Evolutionary conservation across 2,113 vertebrate species (phyloP), one percentile per base, ranked within the genome.

Genomic region (Sarotherodon lohbergeri): DNA sequence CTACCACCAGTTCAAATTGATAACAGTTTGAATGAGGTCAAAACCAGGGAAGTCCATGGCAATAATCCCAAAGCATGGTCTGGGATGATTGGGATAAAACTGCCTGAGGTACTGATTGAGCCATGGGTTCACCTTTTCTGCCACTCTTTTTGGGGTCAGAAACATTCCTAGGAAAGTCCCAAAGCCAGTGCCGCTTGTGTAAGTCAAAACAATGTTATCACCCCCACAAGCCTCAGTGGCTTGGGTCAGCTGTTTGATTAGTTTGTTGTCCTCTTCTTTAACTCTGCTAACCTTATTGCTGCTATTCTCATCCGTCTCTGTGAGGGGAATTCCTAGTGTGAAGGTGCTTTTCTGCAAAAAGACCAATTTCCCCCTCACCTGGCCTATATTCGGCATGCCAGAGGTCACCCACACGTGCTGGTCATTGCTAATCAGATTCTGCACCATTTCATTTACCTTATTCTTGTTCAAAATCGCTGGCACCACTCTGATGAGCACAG

Each of bases 41-140:
- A 95, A 2, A 2, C 96, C 94, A 0, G 97, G 96, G 88, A 96
- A 97, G 87, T 97, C 96, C 96, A 96, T 95, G 71, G 97, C 96
- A 66, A 97, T 88, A 56, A 97, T 88, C 0, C 96, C 97, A 89
- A 96, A 96, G 91, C 96, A 94, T 39, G 92, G n/a, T 0, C 83
- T 86, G 86, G 88, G 91, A 2, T 89, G 83, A 1, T 84, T 24
- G 3, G 85, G 61, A 80, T 46, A 68, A 61, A 85, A 88, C 82
- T 84, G 86, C 12, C 76, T 68, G 16, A 97, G 86, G 89, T 96
- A 93, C 55, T 92, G 89, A 83, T 95, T 91, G 81, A 97, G 95
- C 93, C 94, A 94, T 4, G 93, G 95, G 73, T 97, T 94, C 7
- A 97, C 93, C 4, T 93, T 90, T 29, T 94, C 92, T 27, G 97